These are phyloP conservation scores for Xenus cinereus DNA, from an alignment of 2,113 vertebrate genomes.

Conservation along the genomic window DNA sequence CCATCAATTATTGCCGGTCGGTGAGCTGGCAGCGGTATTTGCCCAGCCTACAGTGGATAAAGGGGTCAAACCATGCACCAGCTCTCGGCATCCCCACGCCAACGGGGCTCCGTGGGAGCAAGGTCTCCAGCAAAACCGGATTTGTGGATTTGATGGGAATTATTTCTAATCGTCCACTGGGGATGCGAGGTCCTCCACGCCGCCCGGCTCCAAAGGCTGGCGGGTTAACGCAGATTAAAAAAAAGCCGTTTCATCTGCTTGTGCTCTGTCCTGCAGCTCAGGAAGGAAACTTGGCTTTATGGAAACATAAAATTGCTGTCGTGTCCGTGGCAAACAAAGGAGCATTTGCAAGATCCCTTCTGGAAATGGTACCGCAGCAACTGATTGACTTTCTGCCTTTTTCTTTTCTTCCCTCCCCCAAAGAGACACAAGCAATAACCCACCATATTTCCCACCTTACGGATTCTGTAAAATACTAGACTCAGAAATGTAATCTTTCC, in stretches of 20 bases:
- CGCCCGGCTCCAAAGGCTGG: background rate
- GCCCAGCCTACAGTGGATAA: background rate
- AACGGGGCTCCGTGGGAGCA: accelerated
- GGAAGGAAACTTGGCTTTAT: background rate
- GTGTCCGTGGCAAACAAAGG: background rate
- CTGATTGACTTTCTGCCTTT: background rate
- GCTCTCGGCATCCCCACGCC: background rate
- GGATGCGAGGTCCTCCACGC: accelerated
- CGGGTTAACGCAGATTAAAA: background rate
- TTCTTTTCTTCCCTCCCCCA: too few relatives aligned
- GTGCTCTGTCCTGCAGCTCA: background rate
- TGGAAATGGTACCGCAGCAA: background rate
- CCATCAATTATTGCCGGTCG: accelerated
- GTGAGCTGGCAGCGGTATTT: background rate
- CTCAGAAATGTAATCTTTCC: background rate
- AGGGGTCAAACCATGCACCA: background rate
- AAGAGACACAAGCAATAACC: background rate
- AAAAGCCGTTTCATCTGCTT: too few relatives aligned
- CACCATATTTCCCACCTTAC: background rate
- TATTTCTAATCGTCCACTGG: accelerated
- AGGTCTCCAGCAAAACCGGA: background rate
- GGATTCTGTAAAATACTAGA: background rate
- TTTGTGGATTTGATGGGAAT: background rate
- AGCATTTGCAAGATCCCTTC: background rate
- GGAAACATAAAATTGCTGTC: accelerated